Base-by-base conservation (phyloP, 2,113 vertebrate species). In the Aldabrachelys gigantea region DNA sequence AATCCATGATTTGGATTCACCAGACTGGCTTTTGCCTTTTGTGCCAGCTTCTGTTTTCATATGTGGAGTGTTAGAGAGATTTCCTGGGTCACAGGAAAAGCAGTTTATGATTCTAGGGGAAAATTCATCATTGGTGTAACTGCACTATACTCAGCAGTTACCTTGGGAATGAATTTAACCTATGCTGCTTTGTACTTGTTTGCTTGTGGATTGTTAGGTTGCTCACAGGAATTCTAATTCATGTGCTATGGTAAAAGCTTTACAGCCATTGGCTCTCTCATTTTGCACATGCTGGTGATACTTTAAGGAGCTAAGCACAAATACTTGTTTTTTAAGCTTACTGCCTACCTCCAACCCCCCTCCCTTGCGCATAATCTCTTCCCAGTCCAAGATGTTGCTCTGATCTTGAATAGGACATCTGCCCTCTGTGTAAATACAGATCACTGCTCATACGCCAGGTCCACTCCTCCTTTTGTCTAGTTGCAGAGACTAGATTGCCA, bases 351-450 rank as follows among this genome's bases (percentile, higher is more conserved):
- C 89, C 49, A 80, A 87, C 62, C 72, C 94, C 84, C 4, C 84
- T 95, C 89, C 90, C 35, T 2, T 78, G 72, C 22, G 65, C 92
- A 82, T 78, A 92, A 80, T 57, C 91, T 91, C 88, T 94, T 92
- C 94, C 92, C 56, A 89, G 0, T 93, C 65, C 88, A 57, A 5
- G 53, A 85, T 95, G 79, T 91, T 1, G 7, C 75, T 90, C 65
- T 95, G 84, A 89, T 94, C 85, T 69, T 87, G 85, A 95, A 82
- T 94, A 91, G 84, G 80, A 85, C 88, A 84, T 92, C 93, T 89
- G 92, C 93, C 93, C 53, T 62, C 59, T 10, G 0, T 84, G 4
- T 88, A 16, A 93, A 13, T 86, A 89, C 69, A 95, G 93, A 89
- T 95, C 94, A 95, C 56, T 76, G 80, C 89, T 97, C 57, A 79